Percentiles rank a stretch among this genome's conserved stretches.
Conservation (phyloP, 2,797 vertebrate species). For the Anguilla megastoma region DNA sequence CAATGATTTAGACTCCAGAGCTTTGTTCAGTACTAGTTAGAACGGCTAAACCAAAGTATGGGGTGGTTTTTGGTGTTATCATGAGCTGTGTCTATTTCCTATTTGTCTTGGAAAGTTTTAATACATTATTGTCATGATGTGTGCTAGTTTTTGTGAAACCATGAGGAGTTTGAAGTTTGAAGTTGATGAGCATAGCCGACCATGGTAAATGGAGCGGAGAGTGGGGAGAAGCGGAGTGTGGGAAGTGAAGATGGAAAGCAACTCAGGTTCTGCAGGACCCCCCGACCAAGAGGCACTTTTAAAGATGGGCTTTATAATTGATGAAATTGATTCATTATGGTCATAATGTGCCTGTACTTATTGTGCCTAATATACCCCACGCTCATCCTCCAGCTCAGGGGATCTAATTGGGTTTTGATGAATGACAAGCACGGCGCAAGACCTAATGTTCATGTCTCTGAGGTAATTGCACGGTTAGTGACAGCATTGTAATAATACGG, state of each 20-base stretch:
- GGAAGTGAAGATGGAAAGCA: not conserved
- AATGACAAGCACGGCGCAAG: constrained; percentile 1
- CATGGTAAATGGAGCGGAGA: not conserved
- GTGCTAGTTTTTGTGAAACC: not conserved
- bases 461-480: not conserved
- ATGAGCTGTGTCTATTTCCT: not conserved
- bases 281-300: not conserved
- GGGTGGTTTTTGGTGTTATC: not conserved
- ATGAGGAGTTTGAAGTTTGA: not conserved
- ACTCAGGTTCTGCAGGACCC: not conserved
- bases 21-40: not conserved
- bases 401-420: constrained; percentile 5
- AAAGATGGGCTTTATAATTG: not conserved
- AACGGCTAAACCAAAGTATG: not conserved
- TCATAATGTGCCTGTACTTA: constrained; percentile 2
- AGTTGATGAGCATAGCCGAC: not conserved
- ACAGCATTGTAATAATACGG: constrained; percentile 1
- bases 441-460: not conserved
- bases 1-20: not conserved
- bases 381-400: not conserved
- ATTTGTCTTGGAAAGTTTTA: not conserved
- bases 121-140: not conserved
- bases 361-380: not conserved
- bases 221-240: not conserved
- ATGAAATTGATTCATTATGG: constrained; percentile 15